These are phyloP conservation scores for Volucella bombylans DNA, from an alignment of 2,888 invertebrate genomes.

Conservation along the genomic window DNA sequence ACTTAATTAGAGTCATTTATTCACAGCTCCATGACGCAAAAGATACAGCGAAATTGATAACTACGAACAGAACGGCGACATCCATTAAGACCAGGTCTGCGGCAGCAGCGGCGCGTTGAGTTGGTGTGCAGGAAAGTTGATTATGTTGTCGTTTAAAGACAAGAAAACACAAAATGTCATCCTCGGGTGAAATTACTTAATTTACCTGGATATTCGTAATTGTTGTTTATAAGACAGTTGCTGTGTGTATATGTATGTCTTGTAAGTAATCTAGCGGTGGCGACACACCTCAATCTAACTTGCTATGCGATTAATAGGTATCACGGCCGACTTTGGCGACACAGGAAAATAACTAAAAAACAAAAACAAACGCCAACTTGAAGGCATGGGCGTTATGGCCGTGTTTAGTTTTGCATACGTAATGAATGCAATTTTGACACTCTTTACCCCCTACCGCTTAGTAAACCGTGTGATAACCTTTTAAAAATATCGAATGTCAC, in stretches of 20 bases:
- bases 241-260: background rate
- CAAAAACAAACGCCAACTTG: conserved; percentile 13
- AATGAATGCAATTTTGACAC: conserved; percentile 69
- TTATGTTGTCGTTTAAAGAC: conserved; percentile 64
- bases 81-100: conserved; percentile 29
- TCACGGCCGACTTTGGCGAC: background rate
- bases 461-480: conserved; percentile 46
- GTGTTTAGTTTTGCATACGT: conserved; percentile 66
- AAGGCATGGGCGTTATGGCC: conserved; percentile 60
- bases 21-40: conserved; percentile 65
- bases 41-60: conserved; percentile 39
- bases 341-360: background rate
- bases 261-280: background rate
- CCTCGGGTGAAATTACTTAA: conserved; percentile 70
- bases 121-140: conserved; percentile 45
- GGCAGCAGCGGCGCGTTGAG: background rate
- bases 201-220: conserved; percentile 66
- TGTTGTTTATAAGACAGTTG: conserved; percentile 50
- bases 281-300: conserved; percentile 59
- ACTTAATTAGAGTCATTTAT: conserved; percentile 72
- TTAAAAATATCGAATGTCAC: conserved; percentile 64
- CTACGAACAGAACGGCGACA: conserved; percentile 41
- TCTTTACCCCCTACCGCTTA: conserved; percentile 32
- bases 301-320: conserved; percentile 34
- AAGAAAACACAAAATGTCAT: conserved; percentile 65